Percentiles rank a stretch among this genome's conserved stretches.
Conservation (phyloP, 2,797 vertebrate genomes). For the Leontocebus nigricollis region DNA sequence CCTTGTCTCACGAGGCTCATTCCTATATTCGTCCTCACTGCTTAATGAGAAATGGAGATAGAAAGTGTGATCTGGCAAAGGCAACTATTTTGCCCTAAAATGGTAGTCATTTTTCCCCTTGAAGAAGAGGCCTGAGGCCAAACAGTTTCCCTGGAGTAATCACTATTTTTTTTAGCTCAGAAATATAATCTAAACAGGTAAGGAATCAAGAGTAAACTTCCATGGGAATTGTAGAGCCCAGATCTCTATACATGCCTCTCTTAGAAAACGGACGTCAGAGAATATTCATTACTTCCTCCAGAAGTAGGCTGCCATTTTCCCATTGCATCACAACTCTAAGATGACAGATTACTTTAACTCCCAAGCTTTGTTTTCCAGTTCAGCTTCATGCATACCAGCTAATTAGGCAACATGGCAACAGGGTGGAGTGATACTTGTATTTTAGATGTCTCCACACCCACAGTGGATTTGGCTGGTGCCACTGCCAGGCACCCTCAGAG, state of each 20-base stretch:
- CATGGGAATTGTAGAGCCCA: background rate
- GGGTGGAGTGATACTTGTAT: conserved; percentile 73
- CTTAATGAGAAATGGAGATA: background rate
- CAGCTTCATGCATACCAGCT: conserved; percentile 46
- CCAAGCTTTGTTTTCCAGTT: conserved; percentile 69
- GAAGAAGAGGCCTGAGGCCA: background rate
- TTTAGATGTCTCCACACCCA: conserved; percentile 72
- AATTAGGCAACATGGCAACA: conserved; percentile 70
- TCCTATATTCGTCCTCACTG: background rate
- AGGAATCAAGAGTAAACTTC: background rate
- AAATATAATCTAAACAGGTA: background rate
- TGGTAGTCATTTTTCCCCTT: background rate
- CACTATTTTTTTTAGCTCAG: background rate
- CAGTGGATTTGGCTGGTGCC: conserved; percentile 60
- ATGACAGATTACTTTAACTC: conserved; percentile 66
- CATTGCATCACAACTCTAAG: conserved; percentile 63
- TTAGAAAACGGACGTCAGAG: conserved; percentile 41
- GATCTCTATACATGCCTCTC: background rate
- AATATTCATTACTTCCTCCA: background rate
- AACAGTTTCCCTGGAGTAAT: background rate
- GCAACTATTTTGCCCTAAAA: background rate
- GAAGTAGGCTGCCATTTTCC: conserved; percentile 44
- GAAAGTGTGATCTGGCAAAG: background rate
- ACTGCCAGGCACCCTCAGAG: conserved; percentile 21
- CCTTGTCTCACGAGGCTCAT: background rate